Evolutionary conservation across 2,113 vertebrate species (phyloP).

Genomic region (Serinus canaria): DNA sequence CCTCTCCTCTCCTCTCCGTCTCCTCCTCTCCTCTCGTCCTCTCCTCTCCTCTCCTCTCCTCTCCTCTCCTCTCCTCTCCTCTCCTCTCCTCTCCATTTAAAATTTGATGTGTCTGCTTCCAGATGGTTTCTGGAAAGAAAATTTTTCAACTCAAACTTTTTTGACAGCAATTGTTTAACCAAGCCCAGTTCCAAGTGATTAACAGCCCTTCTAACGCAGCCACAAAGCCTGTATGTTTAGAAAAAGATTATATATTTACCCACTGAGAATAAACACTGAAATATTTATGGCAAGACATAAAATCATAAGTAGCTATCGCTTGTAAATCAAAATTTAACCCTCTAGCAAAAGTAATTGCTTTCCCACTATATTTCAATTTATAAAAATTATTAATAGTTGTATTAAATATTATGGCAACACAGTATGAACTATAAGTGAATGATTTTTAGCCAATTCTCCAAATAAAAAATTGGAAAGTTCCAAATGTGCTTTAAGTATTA

Average conservation of each 20-base stretch:
- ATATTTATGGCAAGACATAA: conserved; percentile 48
- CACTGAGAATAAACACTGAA: conserved; percentile 40
- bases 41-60: no score
- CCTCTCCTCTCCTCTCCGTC: neutral
- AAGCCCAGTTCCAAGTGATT: neutral
- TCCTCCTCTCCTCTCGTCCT: no score
- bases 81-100: neutral
- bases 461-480: neutral
- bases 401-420: neutral
- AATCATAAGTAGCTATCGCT: neutral
- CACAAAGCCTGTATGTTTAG: conserved; percentile 21
- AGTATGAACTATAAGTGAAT: neutral
- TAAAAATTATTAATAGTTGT: neutral
- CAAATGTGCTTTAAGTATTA: neutral
- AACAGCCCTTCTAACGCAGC: neutral
- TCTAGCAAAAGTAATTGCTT: conserved; percentile 16
- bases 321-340: conserved; percentile 24
- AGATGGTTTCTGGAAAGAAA: neutral
- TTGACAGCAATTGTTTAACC: neutral
- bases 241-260: conserved; percentile 45
- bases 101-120: neutral
- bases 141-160: neutral
- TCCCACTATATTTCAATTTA: neutral
- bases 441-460: neutral
- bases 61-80: neutral